Evolutionary conservation across 2,797 vertebrate species (phyloP), one percentile per base, ranked within the genome.

Genomic region (Cossypha dichroa): DNA sequence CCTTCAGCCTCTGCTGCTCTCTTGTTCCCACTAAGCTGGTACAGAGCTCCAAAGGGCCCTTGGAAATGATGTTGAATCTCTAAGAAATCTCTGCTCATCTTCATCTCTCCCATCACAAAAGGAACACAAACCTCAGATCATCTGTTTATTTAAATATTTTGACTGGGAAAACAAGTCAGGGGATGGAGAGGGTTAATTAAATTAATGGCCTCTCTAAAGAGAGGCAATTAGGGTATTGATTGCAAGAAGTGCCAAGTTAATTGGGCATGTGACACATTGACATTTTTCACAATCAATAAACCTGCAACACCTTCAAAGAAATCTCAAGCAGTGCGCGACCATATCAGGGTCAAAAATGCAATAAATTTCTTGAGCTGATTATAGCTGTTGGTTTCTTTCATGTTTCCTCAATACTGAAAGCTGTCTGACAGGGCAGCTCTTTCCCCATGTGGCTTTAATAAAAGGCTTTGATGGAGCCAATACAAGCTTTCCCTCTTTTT

Each of bases 211-310:
- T 89, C 92, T 94, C 94, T 96, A 96, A 97, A 96, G 88, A 95
- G 84, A 93, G 85, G 67, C 91, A 96, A 96, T 97, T 97, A 97
- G 75, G 66, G 18, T 93, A 97, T 97, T 96, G 97, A 97, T 97
- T 92, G 94, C 82, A 90, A 96, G 96, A 93, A 93, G 74, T 93
- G 85, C 88, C 75, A 90, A 93, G 94, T 92, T 97, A 97, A 97
- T 97, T 97, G 88, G 93, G 86, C 94, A 93, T 95, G 94, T 93
- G 96, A 96, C 96, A 95, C 96, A 93, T 88, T 95, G 97, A 96
- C 96, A 96, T 96, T 97, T 93, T 85, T 93, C 56, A 78, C 94
- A 94, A 96, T 96, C 97, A 89, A 96, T 97, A 96, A 95, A 88
- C 90, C 88, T 84, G 88, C 88, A 93, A 76, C 82, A 93, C 90